Evolutionary conservation across 2,113 vertebrate species (phyloP), one percentile per base, ranked within the genome.

Genomic region (Nyctereutes procyonoides): DNA sequence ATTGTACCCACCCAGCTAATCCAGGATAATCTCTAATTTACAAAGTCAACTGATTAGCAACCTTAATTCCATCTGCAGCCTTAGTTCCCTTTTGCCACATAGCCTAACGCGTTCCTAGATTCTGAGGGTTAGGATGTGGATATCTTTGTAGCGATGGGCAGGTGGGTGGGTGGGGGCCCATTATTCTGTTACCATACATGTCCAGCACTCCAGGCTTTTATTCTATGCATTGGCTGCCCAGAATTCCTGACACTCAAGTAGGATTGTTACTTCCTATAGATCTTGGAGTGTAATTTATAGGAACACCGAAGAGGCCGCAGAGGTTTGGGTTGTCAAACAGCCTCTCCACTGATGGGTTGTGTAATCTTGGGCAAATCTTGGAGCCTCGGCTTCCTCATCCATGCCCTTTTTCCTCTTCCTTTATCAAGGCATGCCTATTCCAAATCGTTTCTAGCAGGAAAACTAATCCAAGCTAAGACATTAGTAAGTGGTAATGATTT

Each of bases 401-500:
- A 73, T 82, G 51, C n/a, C 24, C 8, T 53, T 96, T 96, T 26
- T 15, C 58, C 48, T 8, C n/a, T 43, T 77, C n/a, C 3, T 76
- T 48, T 95, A 43, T 92, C 65, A 88, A 94, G 76, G 16, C 48
- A 65, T 80, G 38, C 5, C 58, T 93, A 53, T 91, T 83, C 15
- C 93, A 12, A 56, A 71, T 15, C 4, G 24, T 69, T 67, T 69
- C 67, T 69, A 76, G 43, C 43, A 76, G 15, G 83, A 95, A 95
- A 77, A 80, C 9, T 77, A 69, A 90, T 87, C 83, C 43, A 79
- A 83, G 43, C 5, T 80, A 80, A 95, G 32, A 26, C 93, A 77
- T 80, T 95, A 87, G 84, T 89, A 96, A 96, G 11, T 89, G 38
- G 62, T 83, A 77, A 87, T 69, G 13, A 16, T 87, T 96, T 96